Conservation (phyloP, 2,797 vertebrate species). For the Scleropages formosus region DNA sequence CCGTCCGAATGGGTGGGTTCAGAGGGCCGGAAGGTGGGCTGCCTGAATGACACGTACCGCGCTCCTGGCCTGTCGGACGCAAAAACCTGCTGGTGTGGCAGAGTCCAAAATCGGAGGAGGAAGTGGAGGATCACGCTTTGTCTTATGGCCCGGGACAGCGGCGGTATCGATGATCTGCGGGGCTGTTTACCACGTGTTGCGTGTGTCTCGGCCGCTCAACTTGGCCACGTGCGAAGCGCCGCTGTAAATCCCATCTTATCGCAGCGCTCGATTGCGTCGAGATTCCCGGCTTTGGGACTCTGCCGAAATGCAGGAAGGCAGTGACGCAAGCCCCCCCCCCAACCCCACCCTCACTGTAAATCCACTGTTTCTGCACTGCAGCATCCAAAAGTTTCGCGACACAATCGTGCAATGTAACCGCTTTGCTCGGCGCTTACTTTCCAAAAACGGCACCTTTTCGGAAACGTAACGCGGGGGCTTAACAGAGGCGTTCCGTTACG, state of each 20-base stretch:
- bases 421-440: too few species aligned
- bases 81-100: neutral
- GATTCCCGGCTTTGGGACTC: constrained; percentile 54
- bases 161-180: constrained; percentile 31
- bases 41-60: neutral
- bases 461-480: too few species aligned
- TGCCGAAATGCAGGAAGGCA: constrained; percentile 50
- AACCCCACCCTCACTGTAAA: neutral
- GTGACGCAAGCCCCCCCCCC: neutral
- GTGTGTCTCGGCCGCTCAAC: constrained; percentile 63
- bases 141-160: constrained; percentile 21
- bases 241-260: constrained; percentile 69
- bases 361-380: too few species aligned
- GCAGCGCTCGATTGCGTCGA: constrained; percentile 53
- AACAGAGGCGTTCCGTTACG: too few species aligned
- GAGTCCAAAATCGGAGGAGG: neutral
- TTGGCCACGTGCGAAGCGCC: constrained; percentile 54
- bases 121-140: constrained; percentile 22
- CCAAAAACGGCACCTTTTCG: too few species aligned
- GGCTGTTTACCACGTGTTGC: neutral
- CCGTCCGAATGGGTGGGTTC: neutral
- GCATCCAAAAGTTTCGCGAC: too few species aligned
- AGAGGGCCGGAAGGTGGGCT: neutral
- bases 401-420: too few species aligned
- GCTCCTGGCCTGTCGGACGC: neutral